phyloP scores from a whole-genome alignment of 2,888 invertebrate species.

The Pomacea canaliculata region DNA sequence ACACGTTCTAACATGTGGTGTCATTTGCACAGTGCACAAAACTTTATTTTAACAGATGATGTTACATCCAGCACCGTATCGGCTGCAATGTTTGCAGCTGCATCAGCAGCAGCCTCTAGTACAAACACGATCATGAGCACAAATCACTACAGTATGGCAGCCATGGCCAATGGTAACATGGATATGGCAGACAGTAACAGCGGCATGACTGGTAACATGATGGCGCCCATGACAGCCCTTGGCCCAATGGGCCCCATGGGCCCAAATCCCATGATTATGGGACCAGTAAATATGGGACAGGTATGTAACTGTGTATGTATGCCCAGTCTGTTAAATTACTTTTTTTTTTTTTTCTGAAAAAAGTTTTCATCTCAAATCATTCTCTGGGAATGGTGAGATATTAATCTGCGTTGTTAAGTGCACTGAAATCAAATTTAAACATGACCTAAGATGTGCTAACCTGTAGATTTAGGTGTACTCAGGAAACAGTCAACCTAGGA shows the following conservation, averaged over 20 bases:
- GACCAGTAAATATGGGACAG: conserved; percentile 66
- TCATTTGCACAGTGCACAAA: too few relatives aligned
- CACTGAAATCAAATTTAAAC: too few relatives aligned
- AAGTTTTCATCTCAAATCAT: too few relatives aligned
- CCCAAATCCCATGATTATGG: conserved; percentile 63
- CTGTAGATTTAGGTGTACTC: too few relatives aligned
- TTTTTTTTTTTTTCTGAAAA: too few relatives aligned
- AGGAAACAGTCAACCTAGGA: too few relatives aligned
- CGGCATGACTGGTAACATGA: conserved; percentile 41
- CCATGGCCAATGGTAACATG: conserved; percentile 9
- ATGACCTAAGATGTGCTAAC: too few relatives aligned
- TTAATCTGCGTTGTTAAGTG: neutral
- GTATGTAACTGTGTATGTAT: conserved; percentile 42
- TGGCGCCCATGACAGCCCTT: conserved; percentile 57
- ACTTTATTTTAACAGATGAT: conserved; percentile 26
- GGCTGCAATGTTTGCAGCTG: conserved; percentile 9
- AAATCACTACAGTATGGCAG: conserved; percentile 13
- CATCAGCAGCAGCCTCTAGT: conserved; percentile 21
- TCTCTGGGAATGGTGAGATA: neutral
- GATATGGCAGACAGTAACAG: conserved; percentile 28
- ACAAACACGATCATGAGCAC: conserved; percentile 21
- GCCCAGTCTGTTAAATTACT: too few relatives aligned
- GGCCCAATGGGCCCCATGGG: conserved; percentile 42
- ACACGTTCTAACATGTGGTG: too few relatives aligned
- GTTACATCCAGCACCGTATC: conserved; percentile 33